Evolutionary conservation across 1,140 invertebrate genomes (phyloP), one percentile per base, ranked within the genome.

Genomic region (Zaprionus vittiger): DNA sequence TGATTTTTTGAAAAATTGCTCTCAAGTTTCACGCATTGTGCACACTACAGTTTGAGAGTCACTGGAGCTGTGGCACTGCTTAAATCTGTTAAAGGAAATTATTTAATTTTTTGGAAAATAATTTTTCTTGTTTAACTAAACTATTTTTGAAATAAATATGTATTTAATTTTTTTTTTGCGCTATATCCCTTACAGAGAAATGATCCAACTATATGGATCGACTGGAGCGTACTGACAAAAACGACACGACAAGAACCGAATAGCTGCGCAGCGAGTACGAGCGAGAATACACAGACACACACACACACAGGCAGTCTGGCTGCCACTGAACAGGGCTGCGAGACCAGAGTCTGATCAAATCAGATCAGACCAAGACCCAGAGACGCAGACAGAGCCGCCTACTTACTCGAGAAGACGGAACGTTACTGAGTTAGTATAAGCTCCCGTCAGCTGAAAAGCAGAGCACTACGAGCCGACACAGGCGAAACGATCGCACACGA

Each of bases 401-500:
- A 92, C 91, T 92, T 91, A 92, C 91, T 92, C 81, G 81, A 83
- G 89, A 84, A 91, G 91, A 91, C 91, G 86, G 79, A 90, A 92
- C 79, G 87, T 89, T 83, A 92, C 91, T 92, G 92, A 92, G 91
- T 92, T 92, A 92, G 80, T 92, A 92, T 91, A 92, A 92, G 78
- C 89, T 92, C 81, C 80, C 91, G 75, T 68, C 79, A 89, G 75
- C 84, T 77, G 77, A 86, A 91, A 91, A 76, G 77, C 80, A 75
- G 73, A 75, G 52, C 67, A 68, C 41, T 17, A 47, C 41, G 41
- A 47, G 41, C 41, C 41, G 41, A 47, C n/a, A 1, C 41, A 47
- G n/a, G 41, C 41, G n/a, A 17, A 47, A 17, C 81, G 79, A 79
- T 57, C 55, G 47, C 0, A 3, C 74, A 73, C 49, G 65, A 31